These are phyloP conservation scores for Apus apus DNA, from an alignment of 2,113 vertebrate species.

Conservation along the genomic window DNA sequence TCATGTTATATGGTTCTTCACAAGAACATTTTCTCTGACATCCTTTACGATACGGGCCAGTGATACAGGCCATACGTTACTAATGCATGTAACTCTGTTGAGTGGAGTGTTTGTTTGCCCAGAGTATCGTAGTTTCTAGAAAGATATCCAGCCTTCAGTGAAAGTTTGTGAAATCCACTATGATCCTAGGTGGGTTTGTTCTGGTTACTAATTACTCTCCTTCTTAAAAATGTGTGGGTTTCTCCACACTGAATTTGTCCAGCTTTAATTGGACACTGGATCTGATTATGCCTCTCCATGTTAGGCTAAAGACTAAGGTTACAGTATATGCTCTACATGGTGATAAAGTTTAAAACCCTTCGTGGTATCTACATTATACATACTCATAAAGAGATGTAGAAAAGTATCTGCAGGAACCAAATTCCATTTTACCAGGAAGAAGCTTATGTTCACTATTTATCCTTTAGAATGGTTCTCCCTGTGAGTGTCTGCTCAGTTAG, in stretches of 20 bases:
- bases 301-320: not conserved
- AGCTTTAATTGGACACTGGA: not conserved
- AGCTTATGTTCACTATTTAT: not conserved
- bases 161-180: not conserved
- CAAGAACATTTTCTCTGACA: not conserved
- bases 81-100: not conserved
- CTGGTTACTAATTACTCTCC: not conserved
- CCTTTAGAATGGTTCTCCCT: not conserved
- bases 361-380: not conserved
- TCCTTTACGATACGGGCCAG: not conserved
- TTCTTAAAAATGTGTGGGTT: not conserved
- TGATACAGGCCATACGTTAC: not conserved
- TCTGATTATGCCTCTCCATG: not conserved
- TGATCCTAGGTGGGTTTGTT: not conserved
- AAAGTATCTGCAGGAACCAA: not conserved
- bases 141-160: not conserved
- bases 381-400: not conserved
- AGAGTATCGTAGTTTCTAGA: not conserved
- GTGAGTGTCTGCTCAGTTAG: not conserved
- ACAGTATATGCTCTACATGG: not conserved
- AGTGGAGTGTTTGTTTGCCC: not conserved
- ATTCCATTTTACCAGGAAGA: not conserved
- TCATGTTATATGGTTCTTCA: no score
- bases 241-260: not conserved
- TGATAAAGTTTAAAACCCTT: not conserved